Base-by-base conservation (phyloP, 2,888 invertebrate genomes). In the Oxystoma pomonae region DNA sequence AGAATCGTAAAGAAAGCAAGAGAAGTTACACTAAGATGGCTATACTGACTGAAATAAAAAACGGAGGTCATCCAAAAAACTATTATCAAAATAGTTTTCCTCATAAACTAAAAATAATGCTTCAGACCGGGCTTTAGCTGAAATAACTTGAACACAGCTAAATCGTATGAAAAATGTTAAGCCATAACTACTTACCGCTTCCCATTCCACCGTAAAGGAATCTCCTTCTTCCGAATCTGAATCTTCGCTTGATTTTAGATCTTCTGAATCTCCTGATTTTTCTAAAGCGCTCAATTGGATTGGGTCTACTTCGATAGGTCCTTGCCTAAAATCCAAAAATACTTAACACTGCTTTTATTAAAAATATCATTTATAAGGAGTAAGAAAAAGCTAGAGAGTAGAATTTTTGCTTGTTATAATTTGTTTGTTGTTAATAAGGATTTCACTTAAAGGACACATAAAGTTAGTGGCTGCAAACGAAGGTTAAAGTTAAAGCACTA, bases 151-250 rank as follows among this genome's bases (percentile, higher is more conserved):
- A 5, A 53, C 5, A 9, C 3, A 53, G 53, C 50, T 12, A 50
- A 50, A 50, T n/a, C n/a, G 50, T 50, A 12, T 50, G 12, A 50
- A 12, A 9, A 57, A 60, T 50, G 9, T 50, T 50, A 16, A 16
- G 16, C 20, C 20, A 22, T n/a, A 60, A 57, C 53, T 49, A 80
- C 83, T 80, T 76, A 92, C 90, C 63, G 89, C 86, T 80, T 92
- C 92, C 91, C 92, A 92, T 75, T 90, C 95, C 80, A 88, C 87
- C 72, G 88, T 86, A 65, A 91, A 84, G 59, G 87, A 87, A 74
- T 92, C 91, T 68, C 88, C 85, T 68, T 89, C 90, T 70, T 89
- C 89, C 0, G 87, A 87, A 74, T 87, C 87, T 1, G 87, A 87
- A 72, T 88, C 87, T 61, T 87, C 87, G 64, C 81, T 83, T 58